These are phyloP conservation scores for zebrafish (Danio rerio) DNA, from an alignment of 2,113 vertebrate genomes.

Conservation along the genomic window DNA sequence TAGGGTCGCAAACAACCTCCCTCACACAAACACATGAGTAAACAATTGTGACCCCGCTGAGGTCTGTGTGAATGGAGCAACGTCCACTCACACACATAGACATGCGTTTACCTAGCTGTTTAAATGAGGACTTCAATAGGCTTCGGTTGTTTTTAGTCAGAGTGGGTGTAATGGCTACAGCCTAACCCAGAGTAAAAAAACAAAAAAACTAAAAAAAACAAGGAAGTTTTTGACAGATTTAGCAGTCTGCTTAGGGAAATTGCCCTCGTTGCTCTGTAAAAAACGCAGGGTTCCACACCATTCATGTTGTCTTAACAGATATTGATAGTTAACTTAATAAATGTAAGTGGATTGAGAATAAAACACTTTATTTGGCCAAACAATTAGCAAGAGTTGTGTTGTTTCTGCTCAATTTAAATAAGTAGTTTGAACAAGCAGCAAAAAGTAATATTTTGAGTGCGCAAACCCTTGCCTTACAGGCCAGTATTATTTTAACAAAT, in stretches of 20 bases:
- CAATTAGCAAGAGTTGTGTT: too few species aligned
- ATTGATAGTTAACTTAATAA: too few species aligned
- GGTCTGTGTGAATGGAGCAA: neutral
- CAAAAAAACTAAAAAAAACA: neutral
- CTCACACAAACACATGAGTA: constrained; percentile 40
- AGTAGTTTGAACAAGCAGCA: too few species aligned
- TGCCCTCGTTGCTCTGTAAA: neutral
- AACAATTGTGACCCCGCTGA: constrained; percentile 41
- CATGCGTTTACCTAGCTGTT: neutral
- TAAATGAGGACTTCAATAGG: neutral
- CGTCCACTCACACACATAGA: constrained; percentile 14
- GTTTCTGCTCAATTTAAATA: too few species aligned
- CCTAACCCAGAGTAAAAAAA: neutral
- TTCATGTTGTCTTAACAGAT: too few species aligned
- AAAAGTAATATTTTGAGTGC: too few species aligned
- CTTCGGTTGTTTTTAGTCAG: neutral
- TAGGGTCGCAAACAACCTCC: constrained; percentile 37
- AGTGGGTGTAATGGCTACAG: neutral
- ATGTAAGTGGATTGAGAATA: too few species aligned
- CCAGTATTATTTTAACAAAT: neutral
- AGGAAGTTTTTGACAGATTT: neutral
- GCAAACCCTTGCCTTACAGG: neutral
- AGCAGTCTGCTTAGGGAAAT: neutral
- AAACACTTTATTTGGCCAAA: too few species aligned
- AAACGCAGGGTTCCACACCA: too few species aligned